These are phyloP conservation scores for Apostichopus californicus DNA, from an alignment of 35 echinoderm and acorn worm species.

Conservation along the genomic window DNA sequence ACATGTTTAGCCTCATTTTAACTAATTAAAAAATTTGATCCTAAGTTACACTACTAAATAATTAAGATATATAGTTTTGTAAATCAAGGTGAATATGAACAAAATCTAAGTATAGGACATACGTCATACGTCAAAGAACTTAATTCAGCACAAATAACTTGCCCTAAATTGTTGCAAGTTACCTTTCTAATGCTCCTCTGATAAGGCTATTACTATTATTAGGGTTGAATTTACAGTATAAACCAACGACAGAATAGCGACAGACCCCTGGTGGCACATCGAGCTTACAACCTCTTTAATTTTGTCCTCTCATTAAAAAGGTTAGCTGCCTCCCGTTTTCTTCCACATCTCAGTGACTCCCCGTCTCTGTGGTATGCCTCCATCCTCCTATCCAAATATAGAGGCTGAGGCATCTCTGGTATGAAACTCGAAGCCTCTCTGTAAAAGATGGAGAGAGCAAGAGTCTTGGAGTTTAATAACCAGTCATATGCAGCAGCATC, in stretches of 20 bases:
- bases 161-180: too few species aligned
- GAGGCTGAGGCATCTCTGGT: constrained; percentile 50
- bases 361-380: constrained; percentile 53
- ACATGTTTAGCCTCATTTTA: too few species aligned
- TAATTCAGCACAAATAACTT: too few species aligned
- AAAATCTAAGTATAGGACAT: too few species aligned
- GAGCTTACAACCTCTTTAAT: constrained; percentile 36
- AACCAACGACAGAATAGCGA: not conserved
- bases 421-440: constrained; percentile 41
- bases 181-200: too few species aligned
- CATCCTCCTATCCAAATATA: constrained; percentile 60
- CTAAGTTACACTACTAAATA: too few species aligned
- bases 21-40: too few species aligned
- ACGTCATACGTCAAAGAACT: too few species aligned
- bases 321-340: constrained; percentile 47
- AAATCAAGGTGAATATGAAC: too few species aligned
- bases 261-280: not conserved
- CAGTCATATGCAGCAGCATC: not conserved
- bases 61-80: too few species aligned
- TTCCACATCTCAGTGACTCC: not conserved
- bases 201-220: too few species aligned
- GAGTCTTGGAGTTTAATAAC: not conserved
- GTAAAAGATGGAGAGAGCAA: not conserved
- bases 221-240: too few species aligned
- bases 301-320: constrained; percentile 28